A percentile compares a stretch with the other conserved stretches of the same genome.
These are phyloP conservation scores for Siphamia tubifer DNA, from an alignment of 2,113 vertebrate genomes.

Conservation along the genomic window DNA sequence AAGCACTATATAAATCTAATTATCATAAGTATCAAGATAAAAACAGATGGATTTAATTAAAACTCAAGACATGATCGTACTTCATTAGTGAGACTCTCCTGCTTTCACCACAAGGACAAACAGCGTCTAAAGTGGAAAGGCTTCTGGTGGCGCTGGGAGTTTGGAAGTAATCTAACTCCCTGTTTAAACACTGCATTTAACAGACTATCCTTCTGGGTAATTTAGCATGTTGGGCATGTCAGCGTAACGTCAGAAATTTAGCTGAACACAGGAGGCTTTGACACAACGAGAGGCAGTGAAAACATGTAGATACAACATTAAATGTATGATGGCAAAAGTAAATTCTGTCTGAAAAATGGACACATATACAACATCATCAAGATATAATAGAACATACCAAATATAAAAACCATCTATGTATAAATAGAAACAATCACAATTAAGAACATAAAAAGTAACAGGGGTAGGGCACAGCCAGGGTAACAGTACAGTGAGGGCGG, in stretches of 20 bases:
- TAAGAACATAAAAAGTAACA: constrained; percentile 33
- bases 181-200: not conserved
- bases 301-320: not conserved
- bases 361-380: constrained; percentile 18
- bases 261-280: not conserved
- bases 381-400: constrained; percentile 50
- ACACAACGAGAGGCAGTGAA: constrained; percentile 11
- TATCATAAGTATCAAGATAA: not conserved
- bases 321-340: constrained; percentile 18
- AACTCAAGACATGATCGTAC: not conserved
- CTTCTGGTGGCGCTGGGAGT: not conserved
- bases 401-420: constrained; percentile 65
- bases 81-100: not conserved
- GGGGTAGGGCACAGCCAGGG: constrained; percentile 1
- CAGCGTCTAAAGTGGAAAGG: not conserved
- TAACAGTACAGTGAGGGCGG: constrained; percentile 62
- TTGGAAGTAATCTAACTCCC: not conserved
- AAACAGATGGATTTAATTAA: not conserved
- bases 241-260: not conserved
- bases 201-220: not conserved
- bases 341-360: constrained; percentile 21
- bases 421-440: constrained; percentile 69
- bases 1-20: too few relatives aligned
- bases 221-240: not conserved
- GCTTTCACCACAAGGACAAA: not conserved